phyloP scores from a whole-genome alignment of 2,797 vertebrate species.

The Dipus sagitta region DNA sequence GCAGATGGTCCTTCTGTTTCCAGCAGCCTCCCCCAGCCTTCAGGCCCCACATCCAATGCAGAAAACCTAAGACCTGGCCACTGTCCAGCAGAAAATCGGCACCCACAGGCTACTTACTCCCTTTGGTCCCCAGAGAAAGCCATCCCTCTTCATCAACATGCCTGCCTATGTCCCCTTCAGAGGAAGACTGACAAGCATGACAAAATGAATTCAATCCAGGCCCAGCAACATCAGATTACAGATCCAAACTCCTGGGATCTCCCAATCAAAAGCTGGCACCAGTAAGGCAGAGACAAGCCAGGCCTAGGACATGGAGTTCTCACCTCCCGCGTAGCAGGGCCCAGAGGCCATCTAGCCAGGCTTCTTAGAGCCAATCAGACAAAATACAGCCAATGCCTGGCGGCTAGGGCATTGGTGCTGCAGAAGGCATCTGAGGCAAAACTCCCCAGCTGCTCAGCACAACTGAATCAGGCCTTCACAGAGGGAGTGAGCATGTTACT shows the following conservation, averaged over 20 bases:
- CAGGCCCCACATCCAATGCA: background rate
- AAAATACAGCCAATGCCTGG: background rate
- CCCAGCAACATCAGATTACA: conserved; percentile 41
- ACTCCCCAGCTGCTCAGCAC: conserved; percentile 52
- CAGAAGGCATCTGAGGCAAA: conserved; percentile 65
- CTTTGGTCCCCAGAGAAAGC: background rate
- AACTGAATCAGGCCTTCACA: conserved; percentile 4
- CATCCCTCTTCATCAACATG: background rate
- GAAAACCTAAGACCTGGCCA: background rate
- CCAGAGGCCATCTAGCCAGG: conserved; percentile 57
- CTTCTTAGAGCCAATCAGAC: conserved; percentile 45
- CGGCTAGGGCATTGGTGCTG: conserved; percentile 5
- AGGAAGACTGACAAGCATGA: background rate
- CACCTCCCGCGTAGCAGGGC: conserved; percentile 57
- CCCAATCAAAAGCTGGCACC: conserved; percentile 70
- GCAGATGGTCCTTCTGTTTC: background rate
- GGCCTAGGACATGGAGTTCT: conserved; percentile 40
- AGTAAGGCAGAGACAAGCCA: conserved; percentile 34
- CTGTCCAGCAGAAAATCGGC: background rate
- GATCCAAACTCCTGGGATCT: conserved; percentile 72
- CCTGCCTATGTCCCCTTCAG: background rate
- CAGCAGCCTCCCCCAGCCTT: background rate
- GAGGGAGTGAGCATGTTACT: background rate
- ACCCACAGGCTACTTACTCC: background rate
- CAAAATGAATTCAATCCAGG: background rate